These are phyloP conservation scores for Pelmatolapia mariae DNA, from an alignment of 2,113 vertebrate genomes.

Conservation along the genomic window DNA sequence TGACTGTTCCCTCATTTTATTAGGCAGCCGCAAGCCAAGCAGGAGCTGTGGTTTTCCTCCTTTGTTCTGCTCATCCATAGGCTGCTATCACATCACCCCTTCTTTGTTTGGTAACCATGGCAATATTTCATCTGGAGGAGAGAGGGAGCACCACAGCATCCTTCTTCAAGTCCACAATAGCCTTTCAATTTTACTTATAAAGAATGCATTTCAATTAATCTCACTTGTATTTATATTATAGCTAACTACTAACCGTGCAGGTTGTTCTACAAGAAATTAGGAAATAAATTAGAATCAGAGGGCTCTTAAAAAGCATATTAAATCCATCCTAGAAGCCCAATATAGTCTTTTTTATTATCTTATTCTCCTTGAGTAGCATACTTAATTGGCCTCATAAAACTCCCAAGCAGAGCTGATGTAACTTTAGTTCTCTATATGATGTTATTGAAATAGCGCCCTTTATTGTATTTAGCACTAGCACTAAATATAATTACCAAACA, in stretches of 20 bases:
- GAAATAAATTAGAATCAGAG: background rate
- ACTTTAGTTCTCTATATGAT: background rate
- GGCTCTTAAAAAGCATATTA: background rate
- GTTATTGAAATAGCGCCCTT: background rate
- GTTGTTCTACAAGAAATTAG: background rate
- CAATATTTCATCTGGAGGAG: slow-evolving; percentile 71
- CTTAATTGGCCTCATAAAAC: background rate
- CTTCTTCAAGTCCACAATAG: background rate
- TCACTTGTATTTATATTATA: background rate
- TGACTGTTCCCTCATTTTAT: slow-evolving; percentile 19
- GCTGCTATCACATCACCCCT: slow-evolving; percentile 62
- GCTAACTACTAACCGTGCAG: background rate
- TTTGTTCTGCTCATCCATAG: slow-evolving; percentile 69
- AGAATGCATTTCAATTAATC: background rate
- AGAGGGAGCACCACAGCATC: slow-evolving; percentile 40
- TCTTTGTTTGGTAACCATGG: slow-evolving; percentile 82
- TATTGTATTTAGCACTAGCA: background rate
- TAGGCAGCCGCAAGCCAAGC: slow-evolving; percentile 16
- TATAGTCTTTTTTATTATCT: background rate
- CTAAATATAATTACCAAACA: background rate
- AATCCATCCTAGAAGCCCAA: background rate
- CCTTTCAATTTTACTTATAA: background rate
- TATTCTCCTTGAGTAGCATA: background rate
- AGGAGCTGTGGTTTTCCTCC: slow-evolving; percentile 49
- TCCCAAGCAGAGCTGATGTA: background rate